phyloP scores from a whole-genome alignment of 2,888 invertebrate species.

The Phrixothrix hirtus region DNA sequence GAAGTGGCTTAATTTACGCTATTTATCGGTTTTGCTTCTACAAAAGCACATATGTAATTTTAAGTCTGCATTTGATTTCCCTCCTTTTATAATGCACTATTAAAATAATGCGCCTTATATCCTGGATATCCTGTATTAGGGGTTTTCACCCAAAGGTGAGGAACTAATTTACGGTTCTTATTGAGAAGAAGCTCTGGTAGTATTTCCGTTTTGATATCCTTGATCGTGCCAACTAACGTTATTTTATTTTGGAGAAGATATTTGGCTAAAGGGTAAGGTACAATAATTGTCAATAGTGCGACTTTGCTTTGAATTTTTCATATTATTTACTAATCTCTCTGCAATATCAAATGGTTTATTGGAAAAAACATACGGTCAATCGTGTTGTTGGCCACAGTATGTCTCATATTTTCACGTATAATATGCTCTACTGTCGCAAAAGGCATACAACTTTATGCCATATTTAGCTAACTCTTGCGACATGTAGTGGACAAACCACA shows the following conservation, averaged over 20 bases:
- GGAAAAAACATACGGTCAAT: slow-evolving; percentile 18
- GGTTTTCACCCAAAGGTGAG: too few relatives aligned
- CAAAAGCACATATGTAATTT: too few relatives aligned
- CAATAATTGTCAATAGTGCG: slow-evolving; percentile 25
- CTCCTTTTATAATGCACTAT: too few relatives aligned
- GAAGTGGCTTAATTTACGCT: too few relatives aligned
- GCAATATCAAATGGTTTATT: slow-evolving; percentile 23
- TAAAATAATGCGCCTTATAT: too few relatives aligned
- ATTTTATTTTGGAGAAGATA: slow-evolving; percentile 20
- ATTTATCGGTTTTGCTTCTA: too few relatives aligned
- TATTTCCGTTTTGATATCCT: slow-evolving; percentile 35
- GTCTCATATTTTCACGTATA: slow-evolving; percentile 22
- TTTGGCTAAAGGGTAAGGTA: slow-evolving; percentile 21
- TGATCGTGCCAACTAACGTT: slow-evolving; percentile 13
- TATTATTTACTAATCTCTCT: slow-evolving; percentile 17
- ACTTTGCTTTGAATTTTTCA: slow-evolving; percentile 25
- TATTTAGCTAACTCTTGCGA: slow-evolving; percentile 13
- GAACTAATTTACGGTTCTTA: too few relatives aligned
- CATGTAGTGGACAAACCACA: slow-evolving; percentile 19
- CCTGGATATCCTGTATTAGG: too few relatives aligned
- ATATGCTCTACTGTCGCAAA: background rate
- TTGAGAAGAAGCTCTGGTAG: slow-evolving; percentile 33
- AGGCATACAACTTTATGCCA: slow-evolving; percentile 6
- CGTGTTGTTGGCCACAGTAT: slow-evolving; percentile 23
- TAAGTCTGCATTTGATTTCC: too few relatives aligned